Percentiles rank a stretch among this genome's conserved stretches.
Conservation (phyloP, 2,113 vertebrate genomes). For the Rhabdornis inornatus region DNA sequence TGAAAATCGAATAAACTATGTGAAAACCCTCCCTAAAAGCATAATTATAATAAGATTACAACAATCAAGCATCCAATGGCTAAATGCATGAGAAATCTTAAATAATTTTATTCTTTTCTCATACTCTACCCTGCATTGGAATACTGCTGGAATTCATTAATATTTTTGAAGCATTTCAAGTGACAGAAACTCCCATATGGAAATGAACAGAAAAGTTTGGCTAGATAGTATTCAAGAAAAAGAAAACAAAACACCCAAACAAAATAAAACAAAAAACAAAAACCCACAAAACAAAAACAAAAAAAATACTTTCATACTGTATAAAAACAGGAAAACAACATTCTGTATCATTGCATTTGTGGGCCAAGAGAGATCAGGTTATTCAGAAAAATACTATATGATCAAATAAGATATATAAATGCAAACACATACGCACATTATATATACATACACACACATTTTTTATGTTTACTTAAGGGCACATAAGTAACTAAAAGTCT, state of each 20-base stretch:
- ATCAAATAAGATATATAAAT: neutral
- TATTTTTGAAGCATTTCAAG: neutral
- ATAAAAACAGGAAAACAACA: neutral
- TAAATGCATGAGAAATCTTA: neutral
- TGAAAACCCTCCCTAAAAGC: neutral
- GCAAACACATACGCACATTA: neutral
- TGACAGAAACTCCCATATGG: neutral
- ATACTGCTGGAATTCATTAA: constrained; percentile 31
- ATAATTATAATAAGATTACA: neutral
- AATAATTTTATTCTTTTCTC: neutral
- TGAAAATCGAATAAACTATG: neutral
- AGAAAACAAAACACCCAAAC: neutral
- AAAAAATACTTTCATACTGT: neutral
- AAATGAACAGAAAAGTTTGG: neutral
- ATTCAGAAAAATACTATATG: neutral
- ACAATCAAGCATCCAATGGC: neutral
- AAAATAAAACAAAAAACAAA: no score
- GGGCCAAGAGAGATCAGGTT: neutral
- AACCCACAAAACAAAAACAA: neutral
- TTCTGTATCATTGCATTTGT: neutral
- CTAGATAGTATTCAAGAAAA: neutral
- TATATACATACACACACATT: fast-evolving
- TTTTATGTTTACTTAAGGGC: neutral
- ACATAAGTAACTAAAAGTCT: neutral
- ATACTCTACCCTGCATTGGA: neutral